Evolutionary conservation across 2,113 vertebrate species (phyloP), one percentile per base, ranked within the genome.

Genomic region (Melierax canorus): DNA sequence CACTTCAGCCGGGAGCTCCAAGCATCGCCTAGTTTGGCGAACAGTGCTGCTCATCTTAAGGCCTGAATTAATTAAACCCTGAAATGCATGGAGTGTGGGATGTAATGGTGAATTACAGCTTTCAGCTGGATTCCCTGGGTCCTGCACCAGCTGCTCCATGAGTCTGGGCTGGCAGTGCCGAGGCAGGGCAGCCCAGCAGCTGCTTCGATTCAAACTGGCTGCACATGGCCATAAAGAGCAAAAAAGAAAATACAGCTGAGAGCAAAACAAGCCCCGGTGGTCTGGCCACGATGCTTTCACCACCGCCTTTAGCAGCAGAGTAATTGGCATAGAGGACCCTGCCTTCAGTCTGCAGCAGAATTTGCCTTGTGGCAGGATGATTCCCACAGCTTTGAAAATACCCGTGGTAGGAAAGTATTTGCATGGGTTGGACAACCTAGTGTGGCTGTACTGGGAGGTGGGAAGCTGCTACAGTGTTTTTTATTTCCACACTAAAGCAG

Each of bases 51-150:
- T 87, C 56, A 10, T n/a, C 51, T 43, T 30, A 23, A 22, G 48
- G 67, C 20, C 34, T 80, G 78, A 92, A 80, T 86, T 92, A 90
- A 93, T 92, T 76, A 93, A 93, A 39, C 23, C 48, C 62, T 60
- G 72, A 80, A 92, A 66, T 32, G 20, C 68, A 45, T 2, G 0
- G 4, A 43, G 24, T 21, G 30, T 36, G 72, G 41, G 58, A 34
- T 34, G 26, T 34, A 39, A 80, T 30, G 68, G 45, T 26, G 85
- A 79, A 66, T 82, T 82, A 73, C 43, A 56, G 67, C 77, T 88
- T 85, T 68, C 17, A 10, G 60, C 50, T 84, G 59, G n/a, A 36
- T 36, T 84, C 68, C n/a, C 59, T 32, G 64, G 20, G 26, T 91
- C 63, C 72, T 84, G 55, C 7, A 24, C 59, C 86, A 80, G 86